Percentiles rank a stretch among this genome's conserved stretches.
These are phyloP conservation scores for Cryptocephalus moraei DNA, from an alignment of 2,888 invertebrate species.

Conservation along the genomic window DNA sequence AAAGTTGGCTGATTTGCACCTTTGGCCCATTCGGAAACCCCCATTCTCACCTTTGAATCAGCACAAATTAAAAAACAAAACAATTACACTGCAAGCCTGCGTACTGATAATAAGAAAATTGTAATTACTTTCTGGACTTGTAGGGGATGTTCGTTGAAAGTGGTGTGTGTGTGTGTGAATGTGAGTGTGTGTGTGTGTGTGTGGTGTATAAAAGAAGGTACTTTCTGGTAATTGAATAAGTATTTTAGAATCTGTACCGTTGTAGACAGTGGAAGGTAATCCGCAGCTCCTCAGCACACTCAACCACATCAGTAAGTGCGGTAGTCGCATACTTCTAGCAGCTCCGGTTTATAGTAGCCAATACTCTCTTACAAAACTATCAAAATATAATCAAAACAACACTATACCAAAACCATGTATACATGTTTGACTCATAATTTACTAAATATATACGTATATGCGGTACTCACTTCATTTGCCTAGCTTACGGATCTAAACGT, in stretches of 20 bases:
- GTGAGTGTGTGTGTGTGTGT: not conserved
- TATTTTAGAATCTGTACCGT: slow-evolving; percentile 30
- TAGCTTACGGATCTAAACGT: not conserved
- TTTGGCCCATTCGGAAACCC: no score
- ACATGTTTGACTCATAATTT: slow-evolving; percentile 25
- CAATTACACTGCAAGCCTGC: no score
- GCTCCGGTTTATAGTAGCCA: slow-evolving; percentile 35
- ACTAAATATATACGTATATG: no score
- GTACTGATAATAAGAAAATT: not conserved
- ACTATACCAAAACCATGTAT: slow-evolving; percentile 36
- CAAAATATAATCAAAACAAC: slow-evolving; percentile 40
- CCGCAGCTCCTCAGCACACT: slow-evolving; percentile 36
- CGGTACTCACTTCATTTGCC: no score
- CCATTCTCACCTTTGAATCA: no score
- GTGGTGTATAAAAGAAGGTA: not conserved
- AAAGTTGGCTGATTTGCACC: no score
- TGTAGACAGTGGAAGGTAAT: slow-evolving; percentile 30
- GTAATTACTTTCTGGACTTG: not conserved
- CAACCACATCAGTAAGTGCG: slow-evolving; percentile 34
- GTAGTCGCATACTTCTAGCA: slow-evolving; percentile 36
- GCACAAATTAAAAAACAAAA: no score
- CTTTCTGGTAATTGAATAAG: not conserved
- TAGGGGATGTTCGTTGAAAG: not conserved
- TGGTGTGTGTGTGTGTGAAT: no score
- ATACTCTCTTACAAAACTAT: slow-evolving; percentile 40